phyloP scores from a whole-genome alignment of 2,888 invertebrate species.

The Chromoteleia sp. region DNA sequence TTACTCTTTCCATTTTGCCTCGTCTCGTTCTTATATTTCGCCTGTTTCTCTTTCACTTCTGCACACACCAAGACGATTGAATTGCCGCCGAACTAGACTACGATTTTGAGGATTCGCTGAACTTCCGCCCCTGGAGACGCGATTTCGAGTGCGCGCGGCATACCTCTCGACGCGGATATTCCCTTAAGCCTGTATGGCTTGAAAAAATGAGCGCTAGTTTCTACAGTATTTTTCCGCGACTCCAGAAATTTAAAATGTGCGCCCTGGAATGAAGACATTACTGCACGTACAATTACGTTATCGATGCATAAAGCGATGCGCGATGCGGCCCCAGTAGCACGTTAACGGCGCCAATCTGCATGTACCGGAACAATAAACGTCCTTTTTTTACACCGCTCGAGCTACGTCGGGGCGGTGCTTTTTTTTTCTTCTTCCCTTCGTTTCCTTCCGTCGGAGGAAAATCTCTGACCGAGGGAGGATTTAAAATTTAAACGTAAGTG shows the following conservation, averaged over 20 bases:
- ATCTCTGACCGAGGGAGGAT: conserved; percentile 76
- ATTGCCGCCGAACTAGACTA: conserved; percentile 72
- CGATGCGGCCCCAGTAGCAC: conserved; percentile 21
- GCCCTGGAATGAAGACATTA: conserved; percentile 47
- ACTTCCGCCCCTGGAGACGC: conserved; percentile 73
- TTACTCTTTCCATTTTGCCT: conserved; percentile 55
- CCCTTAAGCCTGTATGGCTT: conserved; percentile 26
- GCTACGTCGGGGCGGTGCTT: background rate
- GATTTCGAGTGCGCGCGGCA: conserved; percentile 64
- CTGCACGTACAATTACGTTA: conserved; percentile 37
- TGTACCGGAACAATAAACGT: conserved; percentile 54
- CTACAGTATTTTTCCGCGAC: conserved; percentile 12
- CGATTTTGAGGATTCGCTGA: conserved; percentile 74
- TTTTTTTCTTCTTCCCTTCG: conserved; percentile 35
- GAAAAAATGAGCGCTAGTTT: conserved; percentile 31
- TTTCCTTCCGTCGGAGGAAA: conserved; percentile 68
- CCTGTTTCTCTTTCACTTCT: conserved; percentile 42
- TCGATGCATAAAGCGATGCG: conserved; percentile 47
- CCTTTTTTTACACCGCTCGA: conserved; percentile 37
- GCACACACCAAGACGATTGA: conserved; percentile 73
- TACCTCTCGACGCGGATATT: conserved; percentile 37
- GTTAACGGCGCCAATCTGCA: conserved; percentile 48
- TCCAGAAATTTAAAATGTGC: background rate
- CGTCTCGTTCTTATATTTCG: conserved; percentile 42
- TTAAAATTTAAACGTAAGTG: conserved; percentile 80